phyloP scores from a whole-genome alignment of 2,113 vertebrate species.

The Crotalus horridus region DNA sequence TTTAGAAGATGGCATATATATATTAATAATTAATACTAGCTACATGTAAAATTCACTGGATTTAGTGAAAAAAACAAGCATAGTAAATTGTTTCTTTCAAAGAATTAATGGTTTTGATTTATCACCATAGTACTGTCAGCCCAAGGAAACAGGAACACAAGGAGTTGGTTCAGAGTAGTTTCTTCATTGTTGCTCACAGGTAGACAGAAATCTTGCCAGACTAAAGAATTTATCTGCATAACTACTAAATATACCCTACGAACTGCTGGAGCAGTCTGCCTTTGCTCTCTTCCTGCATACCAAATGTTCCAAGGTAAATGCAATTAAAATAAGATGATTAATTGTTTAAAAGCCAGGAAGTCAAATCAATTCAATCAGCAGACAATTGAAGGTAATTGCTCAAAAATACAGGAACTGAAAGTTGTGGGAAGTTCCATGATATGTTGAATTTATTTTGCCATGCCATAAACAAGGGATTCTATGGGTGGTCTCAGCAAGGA shows the following conservation, averaged over 20 bases:
- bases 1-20: neutral
- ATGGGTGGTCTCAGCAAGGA: neutral
- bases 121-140: neutral
- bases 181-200: neutral
- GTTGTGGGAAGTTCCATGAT: neutral
- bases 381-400: neutral
- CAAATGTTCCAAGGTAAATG: neutral
- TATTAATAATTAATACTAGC: neutral
- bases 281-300: neutral
- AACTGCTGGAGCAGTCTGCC: neutral
- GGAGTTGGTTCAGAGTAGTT: neutral
- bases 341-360: constrained; percentile 13
- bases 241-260: neutral
- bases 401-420: neutral
- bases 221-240: neutral
- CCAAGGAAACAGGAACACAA: neutral
- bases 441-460: neutral
- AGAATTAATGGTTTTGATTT: neutral
- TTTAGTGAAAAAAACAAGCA: neutral
- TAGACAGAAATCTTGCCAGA: neutral
- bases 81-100: neutral
- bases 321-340: constrained; percentile 25
- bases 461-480: neutral
- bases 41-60: neutral
- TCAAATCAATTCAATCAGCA: constrained; percentile 5